Evolutionary conservation across 2,888 invertebrate genomes (phyloP).

Genomic region (Strigamia maritima): DNA sequence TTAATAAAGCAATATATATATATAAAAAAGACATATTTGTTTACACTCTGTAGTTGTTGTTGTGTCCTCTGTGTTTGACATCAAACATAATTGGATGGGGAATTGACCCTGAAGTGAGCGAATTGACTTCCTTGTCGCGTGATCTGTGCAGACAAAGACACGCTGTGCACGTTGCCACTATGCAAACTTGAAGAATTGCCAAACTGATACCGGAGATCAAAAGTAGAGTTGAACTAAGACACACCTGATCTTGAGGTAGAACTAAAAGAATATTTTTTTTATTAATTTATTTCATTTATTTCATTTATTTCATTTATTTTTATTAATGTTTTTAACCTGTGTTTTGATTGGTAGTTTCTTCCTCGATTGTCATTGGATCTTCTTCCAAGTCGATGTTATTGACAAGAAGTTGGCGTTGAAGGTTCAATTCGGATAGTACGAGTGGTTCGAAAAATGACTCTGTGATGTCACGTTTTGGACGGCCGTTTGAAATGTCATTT

Average conservation of each 20-base stretch:
- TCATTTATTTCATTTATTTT: too few species aligned
- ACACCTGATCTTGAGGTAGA: constrained; percentile 33
- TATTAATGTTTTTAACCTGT: too few species aligned
- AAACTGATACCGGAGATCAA: constrained; percentile 35
- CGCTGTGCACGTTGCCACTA: constrained; percentile 41
- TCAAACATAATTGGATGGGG: constrained; percentile 14
- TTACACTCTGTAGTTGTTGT: background rate
- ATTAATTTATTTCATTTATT: background rate
- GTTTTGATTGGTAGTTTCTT: constrained; percentile 23
- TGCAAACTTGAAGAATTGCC: constrained; percentile 41
- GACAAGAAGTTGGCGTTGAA: background rate
- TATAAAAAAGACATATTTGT: background rate
- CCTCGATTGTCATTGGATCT: background rate
- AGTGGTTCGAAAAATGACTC: background rate
- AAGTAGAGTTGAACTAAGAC: constrained; percentile 35
- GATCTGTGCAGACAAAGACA: constrained; percentile 40
- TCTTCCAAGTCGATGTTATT: background rate
- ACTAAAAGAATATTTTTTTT: too few species aligned
- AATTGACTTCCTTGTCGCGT: background rate
- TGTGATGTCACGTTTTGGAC: background rate
- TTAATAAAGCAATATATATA: background rate
- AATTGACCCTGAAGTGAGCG: background rate
- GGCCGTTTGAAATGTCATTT: background rate
- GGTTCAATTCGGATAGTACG: background rate
- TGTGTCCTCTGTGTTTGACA: background rate